Percentiles rank a stretch among this genome's conserved stretches.
Evolutionary conservation across 2,797 vertebrate species (phyloP).

Genomic region (Catharus ustulatus): DNA sequence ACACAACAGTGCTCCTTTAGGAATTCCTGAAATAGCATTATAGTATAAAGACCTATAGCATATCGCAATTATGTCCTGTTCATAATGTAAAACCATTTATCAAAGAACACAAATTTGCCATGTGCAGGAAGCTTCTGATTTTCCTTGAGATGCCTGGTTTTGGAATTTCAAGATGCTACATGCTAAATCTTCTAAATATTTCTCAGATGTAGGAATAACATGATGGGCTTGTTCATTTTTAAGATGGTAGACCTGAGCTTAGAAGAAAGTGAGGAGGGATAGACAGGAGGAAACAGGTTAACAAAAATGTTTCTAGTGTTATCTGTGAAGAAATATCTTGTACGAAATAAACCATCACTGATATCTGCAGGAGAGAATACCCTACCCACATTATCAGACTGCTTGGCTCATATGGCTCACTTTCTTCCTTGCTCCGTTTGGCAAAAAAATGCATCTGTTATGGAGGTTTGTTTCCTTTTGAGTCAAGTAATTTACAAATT

Average conservation of each 20-base stretch:
- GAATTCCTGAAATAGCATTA: background rate
- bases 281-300: background rate
- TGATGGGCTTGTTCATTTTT: background rate
- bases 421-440: background rate
- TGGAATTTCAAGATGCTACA: background rate
- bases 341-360: background rate
- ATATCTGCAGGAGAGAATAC: background rate
- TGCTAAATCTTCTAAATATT: background rate
- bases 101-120: background rate
- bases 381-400: background rate
- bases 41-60: background rate
- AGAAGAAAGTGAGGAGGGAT: background rate
- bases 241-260: background rate
- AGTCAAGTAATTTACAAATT: background rate
- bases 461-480: background rate
- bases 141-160: background rate
- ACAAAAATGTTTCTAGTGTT: background rate
- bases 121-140: background rate
- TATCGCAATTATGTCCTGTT: background rate
- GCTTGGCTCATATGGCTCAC: background rate
- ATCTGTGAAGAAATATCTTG: background rate
- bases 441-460: background rate
- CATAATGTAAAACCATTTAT: background rate
- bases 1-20: background rate
- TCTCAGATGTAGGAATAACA: background rate